A percentile compares a stretch with the other conserved stretches of the same genome.
phyloP scores from a whole-genome alignment of 1,140 invertebrate species.

The Drosophila mauritiana region DNA sequence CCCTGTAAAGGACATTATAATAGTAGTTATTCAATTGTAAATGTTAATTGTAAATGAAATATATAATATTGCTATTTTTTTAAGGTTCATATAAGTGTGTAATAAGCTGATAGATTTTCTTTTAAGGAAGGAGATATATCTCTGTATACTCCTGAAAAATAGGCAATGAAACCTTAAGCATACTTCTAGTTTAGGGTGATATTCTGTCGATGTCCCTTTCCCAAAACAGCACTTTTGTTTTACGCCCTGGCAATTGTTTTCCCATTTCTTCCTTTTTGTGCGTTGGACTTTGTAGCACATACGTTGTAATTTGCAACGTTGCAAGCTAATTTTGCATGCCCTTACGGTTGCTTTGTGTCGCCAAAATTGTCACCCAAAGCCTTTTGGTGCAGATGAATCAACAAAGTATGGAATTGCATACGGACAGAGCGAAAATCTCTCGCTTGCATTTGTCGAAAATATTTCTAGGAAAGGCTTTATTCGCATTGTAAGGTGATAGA shows the following conservation, averaged over 20 bases:
- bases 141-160: too few species aligned
- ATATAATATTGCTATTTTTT: neutral
- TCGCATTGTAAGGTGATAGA: conserved; percentile 12
- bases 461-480: conserved; percentile 14
- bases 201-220: neutral
- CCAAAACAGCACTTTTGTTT: neutral
- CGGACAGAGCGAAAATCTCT: neutral
- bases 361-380: conserved; percentile 42
- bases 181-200: neutral
- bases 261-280: conserved; percentile 2
- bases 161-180: too few species aligned
- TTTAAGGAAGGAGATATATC: too few species aligned
- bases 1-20: neutral
- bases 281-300: conserved; percentile 20
- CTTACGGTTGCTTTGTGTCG: conserved; percentile 28
- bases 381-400: conserved; percentile 1
- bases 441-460: neutral
- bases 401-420: conserved; percentile 24
- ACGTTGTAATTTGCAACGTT: conserved; percentile 38
- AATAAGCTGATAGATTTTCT: too few species aligned
- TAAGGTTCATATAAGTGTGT: neutral
- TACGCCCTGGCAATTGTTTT: neutral
- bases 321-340: conserved; percentile 55
- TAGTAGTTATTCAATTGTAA: neutral
- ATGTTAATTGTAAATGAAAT: too few species aligned